These are phyloP conservation scores for Brachionus sp. DNA, from an alignment of 1,140 invertebrate species.

Conservation along the genomic window DNA sequence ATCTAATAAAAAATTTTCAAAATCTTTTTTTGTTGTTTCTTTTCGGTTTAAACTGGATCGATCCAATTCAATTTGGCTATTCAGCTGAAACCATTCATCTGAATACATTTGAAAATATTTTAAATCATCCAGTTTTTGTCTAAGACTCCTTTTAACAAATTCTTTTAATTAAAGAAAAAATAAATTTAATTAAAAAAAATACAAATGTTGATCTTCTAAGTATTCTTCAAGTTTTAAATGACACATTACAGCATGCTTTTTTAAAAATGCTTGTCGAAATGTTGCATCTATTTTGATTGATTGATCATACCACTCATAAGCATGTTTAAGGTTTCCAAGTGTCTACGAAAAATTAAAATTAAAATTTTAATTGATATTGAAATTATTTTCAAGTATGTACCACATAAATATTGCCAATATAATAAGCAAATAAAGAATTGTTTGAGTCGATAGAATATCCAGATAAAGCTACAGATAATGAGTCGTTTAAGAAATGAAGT, in stretches of 20 bases:
- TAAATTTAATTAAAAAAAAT: not conserved
- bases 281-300: not conserved
- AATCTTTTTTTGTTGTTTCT: not conserved
- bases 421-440: conserved; percentile 3
- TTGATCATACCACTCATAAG: conserved; percentile 27
- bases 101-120: conserved; percentile 29
- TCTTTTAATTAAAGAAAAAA: not conserved
- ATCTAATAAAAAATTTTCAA: not conserved
- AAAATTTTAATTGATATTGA: not conserved
- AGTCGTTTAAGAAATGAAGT: conserved; percentile 40
- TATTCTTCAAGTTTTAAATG: conserved; percentile 24
- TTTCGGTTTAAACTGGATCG: conserved; percentile 6
- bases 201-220: conserved; percentile 27
- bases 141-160: not conserved
- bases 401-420: conserved; percentile 37
- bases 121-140: conserved; percentile 30
- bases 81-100: conserved; percentile 45
- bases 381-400: not conserved
- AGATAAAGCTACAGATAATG: not conserved
- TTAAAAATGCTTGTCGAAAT: conserved; percentile 6
- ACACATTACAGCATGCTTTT: conserved; percentile 30
- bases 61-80: conserved; percentile 28
- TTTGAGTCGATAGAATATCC: not conserved
- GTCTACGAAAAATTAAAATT: conserved; percentile 12
- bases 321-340: conserved; percentile 9